Conservation (phyloP, 2,888 invertebrate species). For the Melanchra persicariae region DNA sequence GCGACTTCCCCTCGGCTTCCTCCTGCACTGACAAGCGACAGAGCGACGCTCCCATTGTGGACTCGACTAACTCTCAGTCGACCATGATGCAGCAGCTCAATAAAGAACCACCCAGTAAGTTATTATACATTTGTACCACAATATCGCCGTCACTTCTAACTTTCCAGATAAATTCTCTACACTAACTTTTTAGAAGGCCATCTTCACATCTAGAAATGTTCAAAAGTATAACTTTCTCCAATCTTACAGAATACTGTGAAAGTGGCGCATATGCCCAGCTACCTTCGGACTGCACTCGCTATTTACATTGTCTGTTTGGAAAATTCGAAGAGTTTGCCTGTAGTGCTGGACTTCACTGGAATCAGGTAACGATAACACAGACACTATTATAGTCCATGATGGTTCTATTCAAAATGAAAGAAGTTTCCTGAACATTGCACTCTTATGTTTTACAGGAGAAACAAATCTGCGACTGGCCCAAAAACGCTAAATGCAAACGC, state of each 20-base stretch:
- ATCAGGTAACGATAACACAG: conserved; percentile 86
- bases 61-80: conserved; percentile 73
- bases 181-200: not conserved
- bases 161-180: not conserved
- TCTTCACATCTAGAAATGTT: not conserved
- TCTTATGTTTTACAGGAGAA: conserved; percentile 81
- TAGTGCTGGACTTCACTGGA: conserved; percentile 94
- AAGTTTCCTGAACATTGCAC: not conserved
- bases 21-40: conserved; percentile 90
- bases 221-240: not conserved
- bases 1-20: conserved; percentile 94
- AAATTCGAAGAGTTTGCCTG: conserved; percentile 94
- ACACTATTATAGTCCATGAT: not conserved
- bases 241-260: conserved; percentile 86
- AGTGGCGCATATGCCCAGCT: conserved; percentile 92
- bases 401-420: not conserved
- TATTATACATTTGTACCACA: not conserved
- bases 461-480: conserved; percentile 94
- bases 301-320: conserved; percentile 95
- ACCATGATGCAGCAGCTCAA: conserved; percentile 71
- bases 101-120: conserved; percentile 65
- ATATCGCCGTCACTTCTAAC: not conserved
- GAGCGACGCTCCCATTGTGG: conserved; percentile 74
- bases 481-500: conserved; percentile 91
- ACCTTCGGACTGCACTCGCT: conserved; percentile 93